A percentile compares a stretch with the other conserved stretches of the same genome.
phyloP scores from a whole-genome alignment of 2,113 vertebrate genomes.

The Mustela nigripes region DNA sequence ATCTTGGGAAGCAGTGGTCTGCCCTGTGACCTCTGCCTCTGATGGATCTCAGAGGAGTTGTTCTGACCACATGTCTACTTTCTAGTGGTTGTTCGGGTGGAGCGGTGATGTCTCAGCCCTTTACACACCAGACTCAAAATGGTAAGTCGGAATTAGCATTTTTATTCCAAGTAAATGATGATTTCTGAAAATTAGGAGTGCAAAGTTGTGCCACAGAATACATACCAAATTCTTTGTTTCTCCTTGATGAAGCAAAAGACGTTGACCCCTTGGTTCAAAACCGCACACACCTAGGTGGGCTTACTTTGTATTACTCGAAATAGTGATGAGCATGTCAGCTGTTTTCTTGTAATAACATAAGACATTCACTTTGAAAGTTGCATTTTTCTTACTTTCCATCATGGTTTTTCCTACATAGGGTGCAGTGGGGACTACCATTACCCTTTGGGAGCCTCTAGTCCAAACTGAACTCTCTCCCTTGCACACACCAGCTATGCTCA shows the following conservation, averaged over 20 bases:
- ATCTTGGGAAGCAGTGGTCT: background rate
- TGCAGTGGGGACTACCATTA: background rate
- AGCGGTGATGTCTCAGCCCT: background rate
- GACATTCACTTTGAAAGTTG: background rate
- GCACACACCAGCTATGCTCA: background rate
- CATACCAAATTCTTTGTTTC: background rate
- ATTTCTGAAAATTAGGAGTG: background rate
- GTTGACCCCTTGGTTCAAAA: background rate
- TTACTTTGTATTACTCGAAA: background rate
- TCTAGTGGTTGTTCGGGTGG: background rate
- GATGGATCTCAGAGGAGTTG: background rate
- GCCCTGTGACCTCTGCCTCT: background rate
- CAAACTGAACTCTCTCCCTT: constrained; percentile 28
- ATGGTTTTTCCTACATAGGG: background rate
- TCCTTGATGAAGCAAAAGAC: background rate
- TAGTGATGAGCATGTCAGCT: background rate
- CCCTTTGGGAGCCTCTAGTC: background rate
- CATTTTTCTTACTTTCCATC: background rate
- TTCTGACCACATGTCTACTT: background rate
- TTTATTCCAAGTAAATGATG: background rate
- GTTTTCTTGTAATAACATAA: background rate
- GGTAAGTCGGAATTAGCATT: background rate
- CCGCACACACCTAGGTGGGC: background rate
- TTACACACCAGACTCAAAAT: background rate
- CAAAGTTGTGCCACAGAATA: background rate